Evolutionary conservation across 2,113 vertebrate species (phyloP).

Genomic region (Oryzias celebensis): DNA sequence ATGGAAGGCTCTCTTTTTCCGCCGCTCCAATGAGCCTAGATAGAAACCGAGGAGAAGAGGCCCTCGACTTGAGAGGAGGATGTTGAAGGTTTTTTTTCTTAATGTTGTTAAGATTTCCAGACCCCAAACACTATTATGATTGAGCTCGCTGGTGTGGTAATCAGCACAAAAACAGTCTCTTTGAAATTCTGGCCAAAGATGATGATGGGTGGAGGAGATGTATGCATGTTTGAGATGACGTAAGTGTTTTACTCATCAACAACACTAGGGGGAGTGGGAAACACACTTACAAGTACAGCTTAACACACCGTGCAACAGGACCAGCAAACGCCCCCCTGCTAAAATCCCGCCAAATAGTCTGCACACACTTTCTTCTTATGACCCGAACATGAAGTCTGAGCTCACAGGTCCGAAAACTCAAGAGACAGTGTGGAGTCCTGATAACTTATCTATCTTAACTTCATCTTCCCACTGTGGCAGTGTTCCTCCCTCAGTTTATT

Average conservation of each 20-base stretch:
- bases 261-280: slow-evolving; percentile 73
- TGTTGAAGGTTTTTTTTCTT: slow-evolving; percentile 12
- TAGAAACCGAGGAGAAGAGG: slow-evolving; percentile 43
- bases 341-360: slow-evolving; percentile 44
- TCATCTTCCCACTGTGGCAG: slow-evolving; percentile 24
- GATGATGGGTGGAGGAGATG: slow-evolving; percentile 29
- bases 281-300: slow-evolving; percentile 48
- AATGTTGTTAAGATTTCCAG: slow-evolving; percentile 18
- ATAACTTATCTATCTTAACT: slow-evolving; percentile 66
- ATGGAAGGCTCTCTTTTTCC: slow-evolving; percentile 16
- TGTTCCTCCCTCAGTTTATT: slow-evolving; percentile 28
- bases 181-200: slow-evolving; percentile 41
- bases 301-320: slow-evolving; percentile 37
- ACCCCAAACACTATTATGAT: slow-evolving; percentile 23
- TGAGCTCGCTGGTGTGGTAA: slow-evolving; percentile 21
- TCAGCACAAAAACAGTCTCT: slow-evolving; percentile 37
- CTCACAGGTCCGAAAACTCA: slow-evolving; percentile 57
- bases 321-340: slow-evolving; percentile 19
- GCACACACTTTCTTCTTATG: slow-evolving; percentile 36
- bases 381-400: slow-evolving; percentile 66
- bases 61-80: slow-evolving; percentile 32
- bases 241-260: slow-evolving; percentile 63
- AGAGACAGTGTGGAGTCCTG: slow-evolving; percentile 62
- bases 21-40: slow-evolving; percentile 43
- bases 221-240: slow-evolving; percentile 59